Conservation (phyloP, 2,797 vertebrate species). For the Somateria mollissima region DNA sequence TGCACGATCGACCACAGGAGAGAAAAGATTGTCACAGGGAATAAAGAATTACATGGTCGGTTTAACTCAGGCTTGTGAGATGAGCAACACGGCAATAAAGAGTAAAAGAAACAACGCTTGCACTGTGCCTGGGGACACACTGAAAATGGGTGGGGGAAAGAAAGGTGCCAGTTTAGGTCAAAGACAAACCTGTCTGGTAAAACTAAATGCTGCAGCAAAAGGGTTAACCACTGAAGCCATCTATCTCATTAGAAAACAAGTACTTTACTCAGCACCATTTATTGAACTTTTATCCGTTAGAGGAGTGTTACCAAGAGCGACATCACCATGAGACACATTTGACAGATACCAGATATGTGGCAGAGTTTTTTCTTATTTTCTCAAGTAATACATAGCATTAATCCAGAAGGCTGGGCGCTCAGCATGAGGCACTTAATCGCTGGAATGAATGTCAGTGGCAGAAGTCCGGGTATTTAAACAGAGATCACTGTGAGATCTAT, state of each 20-base stretch:
- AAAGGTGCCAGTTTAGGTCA: neutral
- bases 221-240: neutral
- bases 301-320: neutral
- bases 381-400: neutral
- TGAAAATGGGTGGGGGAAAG: neutral
- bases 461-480: neutral
- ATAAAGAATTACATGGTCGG: neutral
- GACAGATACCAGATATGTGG: neutral
- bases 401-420: neutral
- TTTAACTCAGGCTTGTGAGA: neutral
- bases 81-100: neutral
- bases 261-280: neutral
- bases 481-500: neutral
- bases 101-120: neutral
- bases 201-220: neutral
- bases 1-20: neutral
- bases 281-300: neutral
- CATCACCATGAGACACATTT: neutral
- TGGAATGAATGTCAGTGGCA: neutral
- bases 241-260: neutral
- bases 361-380: neutral
- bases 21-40: neutral
- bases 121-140: neutral
- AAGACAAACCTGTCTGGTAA: neutral
- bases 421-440: neutral